A percentile compares a stretch with the other conserved stretches of the same genome.
Evolutionary conservation across 2,797 vertebrate genomes (phyloP).

Genomic region (Kryptopterus vitreolus): DNA sequence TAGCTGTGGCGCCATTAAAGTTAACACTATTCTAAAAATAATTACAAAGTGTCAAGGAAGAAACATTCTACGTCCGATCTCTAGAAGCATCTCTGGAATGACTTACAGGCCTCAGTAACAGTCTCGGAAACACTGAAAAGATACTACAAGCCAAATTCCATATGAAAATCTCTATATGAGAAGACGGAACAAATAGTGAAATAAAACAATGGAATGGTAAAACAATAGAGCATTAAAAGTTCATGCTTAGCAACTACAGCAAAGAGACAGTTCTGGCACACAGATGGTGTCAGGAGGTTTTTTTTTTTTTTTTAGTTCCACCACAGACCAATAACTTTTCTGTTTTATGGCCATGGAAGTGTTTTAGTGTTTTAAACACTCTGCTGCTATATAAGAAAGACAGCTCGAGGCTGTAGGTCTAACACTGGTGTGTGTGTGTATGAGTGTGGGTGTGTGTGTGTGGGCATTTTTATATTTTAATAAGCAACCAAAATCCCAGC

Average conservation of each 20-base stretch:
- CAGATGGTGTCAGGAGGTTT: conserved; percentile 41
- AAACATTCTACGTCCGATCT: not conserved
- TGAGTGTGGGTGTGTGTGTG: conserved; percentile 18
- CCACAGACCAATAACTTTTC: conserved; percentile 40
- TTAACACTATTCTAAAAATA: not conserved
- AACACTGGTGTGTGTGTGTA: conserved; percentile 13
- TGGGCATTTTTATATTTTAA: not conserved
- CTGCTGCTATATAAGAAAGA: conserved; percentile 14
- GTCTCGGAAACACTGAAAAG: not conserved
- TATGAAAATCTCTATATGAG: not conserved
- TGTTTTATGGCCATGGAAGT: conserved; percentile 29
- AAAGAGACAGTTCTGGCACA: conserved; percentile 14
- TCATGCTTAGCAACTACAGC: not conserved
- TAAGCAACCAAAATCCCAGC: not conserved
- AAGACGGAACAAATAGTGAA: not conserved
- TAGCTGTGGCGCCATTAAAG: not conserved
- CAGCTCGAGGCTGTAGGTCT: not conserved
- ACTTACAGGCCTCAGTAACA: not conserved
- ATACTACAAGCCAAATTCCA: not conserved
- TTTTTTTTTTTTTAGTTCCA: conserved; percentile 40
- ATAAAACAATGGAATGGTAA: not conserved
- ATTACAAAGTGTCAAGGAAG: not conserved
- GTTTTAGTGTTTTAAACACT: conserved; percentile 34
- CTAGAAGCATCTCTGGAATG: not conserved
- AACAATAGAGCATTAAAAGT: not conserved